Evolutionary conservation across 2,113 vertebrate genomes (phyloP).

Genomic region (Corydoras sp.): DNA sequence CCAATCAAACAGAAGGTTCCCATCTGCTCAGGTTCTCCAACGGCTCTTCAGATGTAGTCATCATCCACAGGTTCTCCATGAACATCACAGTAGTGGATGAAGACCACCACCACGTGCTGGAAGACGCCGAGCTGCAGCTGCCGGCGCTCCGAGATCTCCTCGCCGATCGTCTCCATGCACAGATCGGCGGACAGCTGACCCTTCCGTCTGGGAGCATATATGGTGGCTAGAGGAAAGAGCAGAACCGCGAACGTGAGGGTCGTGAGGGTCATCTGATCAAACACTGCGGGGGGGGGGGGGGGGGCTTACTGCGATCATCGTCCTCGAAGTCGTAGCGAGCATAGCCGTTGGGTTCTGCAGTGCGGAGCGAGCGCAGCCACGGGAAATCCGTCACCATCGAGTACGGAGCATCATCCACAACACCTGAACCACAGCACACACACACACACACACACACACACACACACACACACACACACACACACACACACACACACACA

Average conservation of each 20-base stretch:
- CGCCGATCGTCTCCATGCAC: conserved; percentile 97
- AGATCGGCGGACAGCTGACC: conserved; percentile 94
- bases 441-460: no score
- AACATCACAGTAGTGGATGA: conserved; percentile 95
- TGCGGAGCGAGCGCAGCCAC: conserved; percentile 88
- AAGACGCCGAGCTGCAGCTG: conserved; percentile 87
- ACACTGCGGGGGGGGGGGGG: no score
- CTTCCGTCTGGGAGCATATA: conserved; percentile 93
- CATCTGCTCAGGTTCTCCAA: background rate
- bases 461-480: no score
- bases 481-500: no score
- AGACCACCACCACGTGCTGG: conserved; percentile 89
- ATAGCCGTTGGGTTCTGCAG: conserved; percentile 90
- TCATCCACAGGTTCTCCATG: conserved; percentile 92
- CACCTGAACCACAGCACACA: conserved; percentile 70
- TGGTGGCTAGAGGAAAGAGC: conserved; percentile 71
- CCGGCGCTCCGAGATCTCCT: conserved; percentile 92
- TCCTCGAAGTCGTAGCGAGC: conserved; percentile 97
- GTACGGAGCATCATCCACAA: conserved; percentile 89
- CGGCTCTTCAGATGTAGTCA: conserved; percentile 79
- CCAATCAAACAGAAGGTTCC: background rate
- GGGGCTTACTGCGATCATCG: conserved; percentile 93
- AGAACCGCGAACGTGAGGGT: background rate
- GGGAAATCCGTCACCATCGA: conserved; percentile 97
- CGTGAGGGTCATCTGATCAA: no score